phyloP scores from a whole-genome alignment of 1,140 invertebrate genomes.

The Rhopalosiphum maidis region DNA sequence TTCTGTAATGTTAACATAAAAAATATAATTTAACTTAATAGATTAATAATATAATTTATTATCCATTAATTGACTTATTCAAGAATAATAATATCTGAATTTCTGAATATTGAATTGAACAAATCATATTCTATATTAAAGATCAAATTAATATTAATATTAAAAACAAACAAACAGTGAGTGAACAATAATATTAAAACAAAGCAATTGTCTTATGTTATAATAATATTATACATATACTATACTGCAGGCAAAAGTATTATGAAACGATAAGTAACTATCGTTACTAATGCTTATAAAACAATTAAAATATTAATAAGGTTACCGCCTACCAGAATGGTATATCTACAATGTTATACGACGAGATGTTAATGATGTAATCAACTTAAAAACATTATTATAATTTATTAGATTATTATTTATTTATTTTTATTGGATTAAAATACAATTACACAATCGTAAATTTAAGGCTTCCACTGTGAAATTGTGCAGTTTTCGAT shows the following conservation, averaged over 20 bases:
- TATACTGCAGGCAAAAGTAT: not conserved
- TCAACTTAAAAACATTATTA: no score
- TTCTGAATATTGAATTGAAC: not conserved
- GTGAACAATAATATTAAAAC: not conserved
- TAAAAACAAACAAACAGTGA: constrained; percentile 9
- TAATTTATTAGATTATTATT: no score
- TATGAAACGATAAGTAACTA: not conserved
- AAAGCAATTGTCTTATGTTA: not conserved
- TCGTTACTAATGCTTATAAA: not conserved
- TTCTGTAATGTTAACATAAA: accelerated
- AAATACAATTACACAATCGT: no score
- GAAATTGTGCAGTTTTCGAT: not conserved
- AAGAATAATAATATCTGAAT: not conserved
- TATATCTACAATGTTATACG: no score
- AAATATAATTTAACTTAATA: no score
- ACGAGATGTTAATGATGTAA: no score
- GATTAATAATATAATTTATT: not conserved
- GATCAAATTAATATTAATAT: constrained; percentile 13
- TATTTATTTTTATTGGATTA: no score
- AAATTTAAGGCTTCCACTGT: not conserved
- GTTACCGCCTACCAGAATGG: no score
- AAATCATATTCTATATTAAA: not conserved
- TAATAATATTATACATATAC: not conserved
- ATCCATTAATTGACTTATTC: not conserved
- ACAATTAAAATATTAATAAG: not conserved